Base-by-base conservation (phyloP, 37 sponge, comb jelly and placozoan species). In the Haliclona indistincta region DNA sequence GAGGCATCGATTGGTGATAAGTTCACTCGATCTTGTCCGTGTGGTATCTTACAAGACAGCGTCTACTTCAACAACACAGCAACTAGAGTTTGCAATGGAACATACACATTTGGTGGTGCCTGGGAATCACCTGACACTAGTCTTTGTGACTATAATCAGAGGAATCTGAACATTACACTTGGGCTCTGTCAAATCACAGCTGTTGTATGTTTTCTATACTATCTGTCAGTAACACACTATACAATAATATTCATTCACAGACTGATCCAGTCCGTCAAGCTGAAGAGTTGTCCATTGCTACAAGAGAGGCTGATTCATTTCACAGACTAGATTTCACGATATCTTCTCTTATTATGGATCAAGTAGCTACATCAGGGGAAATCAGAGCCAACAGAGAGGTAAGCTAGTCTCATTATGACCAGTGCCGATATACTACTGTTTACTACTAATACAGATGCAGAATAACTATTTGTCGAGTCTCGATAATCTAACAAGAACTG, bases 291-390 rank as follows among this genome's bases (percentile, higher is more conserved):
- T 47, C 51, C 15, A 47, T 47, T 15, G 10, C 10, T 47, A n/a
- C 60, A 8, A 6, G 28, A n/a, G 13, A 8, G n/a, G 22, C 60
- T 11, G 7, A 20, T 25, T 25, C 25, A 25, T 58, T n/a, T 58
- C 23, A 58, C 6, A 8, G 26, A n/a, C n/a, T 58, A 6, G 60
- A 58, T n/a, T 58, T 58, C 60, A 58, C 60, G 7, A 58, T 58
- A n/a, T 20, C 60, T 58, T n/a, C 60, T 7, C 60, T 58, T 20
- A 6, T 58, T 25, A 6, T 20, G 11, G 60, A 58, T 25, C 23
- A 58, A n/a, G 6, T 58, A 7, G 28, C 28, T 25, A 8, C 11
- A 25, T n/a, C 6, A n/a, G 60, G n/a, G 25, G 60, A 20, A 26
- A 58, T 58, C 11, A 20, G 13, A 20, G 7, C 60, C 28, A 58